phyloP scores from a whole-genome alignment of 2,113 vertebrate genomes.

The Pimephales promelas region DNA sequence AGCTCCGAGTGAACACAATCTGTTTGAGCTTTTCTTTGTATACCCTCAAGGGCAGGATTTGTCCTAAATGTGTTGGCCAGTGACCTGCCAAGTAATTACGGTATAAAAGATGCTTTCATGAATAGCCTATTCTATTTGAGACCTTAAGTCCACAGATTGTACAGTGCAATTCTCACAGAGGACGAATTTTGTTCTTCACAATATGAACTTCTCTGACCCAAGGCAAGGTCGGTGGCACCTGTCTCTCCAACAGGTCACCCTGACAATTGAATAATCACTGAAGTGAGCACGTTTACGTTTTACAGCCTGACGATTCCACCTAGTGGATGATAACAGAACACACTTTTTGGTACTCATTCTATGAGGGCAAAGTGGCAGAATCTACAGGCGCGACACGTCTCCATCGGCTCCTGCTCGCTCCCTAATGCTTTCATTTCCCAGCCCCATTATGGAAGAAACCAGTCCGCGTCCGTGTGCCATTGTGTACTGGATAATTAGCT shows the following conservation, averaged over 20 bases:
- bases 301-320: constrained; percentile 61
- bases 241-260: constrained; percentile 35
- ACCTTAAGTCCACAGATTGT: background rate
- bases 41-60: background rate
- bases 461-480: constrained; percentile 61
- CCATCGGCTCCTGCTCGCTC: constrained; percentile 66
- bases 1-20: background rate
- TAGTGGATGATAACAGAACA: constrained; percentile 56
- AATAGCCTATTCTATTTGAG: background rate
- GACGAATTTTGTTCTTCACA: background rate
- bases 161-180: background rate
- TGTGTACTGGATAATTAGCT: constrained; percentile 65
- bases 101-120: background rate
- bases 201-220: background rate
- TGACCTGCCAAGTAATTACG: background rate
- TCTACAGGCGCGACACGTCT: constrained; percentile 79
- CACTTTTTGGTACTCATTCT: constrained; percentile 54
- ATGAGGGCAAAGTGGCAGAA: constrained; percentile 66
- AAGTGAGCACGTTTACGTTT: constrained; percentile 41
- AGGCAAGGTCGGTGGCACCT: constrained; percentile 18
- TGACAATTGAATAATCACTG: background rate
- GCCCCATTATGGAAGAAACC: constrained; percentile 69
- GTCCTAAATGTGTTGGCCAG: background rate
- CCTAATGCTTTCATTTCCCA: constrained; percentile 71
- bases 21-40: background rate